Conservation (phyloP, 2,113 vertebrate species). For the Sisor rabdophorus region DNA sequence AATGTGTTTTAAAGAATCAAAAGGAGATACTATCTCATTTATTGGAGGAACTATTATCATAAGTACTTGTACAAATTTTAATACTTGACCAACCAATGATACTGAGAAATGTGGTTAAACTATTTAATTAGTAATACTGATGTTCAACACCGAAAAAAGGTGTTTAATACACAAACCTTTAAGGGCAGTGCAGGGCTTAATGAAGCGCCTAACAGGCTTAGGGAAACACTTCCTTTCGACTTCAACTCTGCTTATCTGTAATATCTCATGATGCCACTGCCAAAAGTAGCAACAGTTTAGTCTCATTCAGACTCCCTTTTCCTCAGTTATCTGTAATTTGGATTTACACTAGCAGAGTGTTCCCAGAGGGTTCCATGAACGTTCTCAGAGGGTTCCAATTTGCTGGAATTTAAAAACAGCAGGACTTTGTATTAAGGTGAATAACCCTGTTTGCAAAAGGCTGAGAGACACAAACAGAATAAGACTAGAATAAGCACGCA, state of each 20-base stretch:
- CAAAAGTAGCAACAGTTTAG: too few species aligned
- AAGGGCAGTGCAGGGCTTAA: background rate
- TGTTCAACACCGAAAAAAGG: too few species aligned
- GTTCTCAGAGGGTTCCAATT: constrained; percentile 4
- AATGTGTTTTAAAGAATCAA: too few species aligned
- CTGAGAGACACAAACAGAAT: constrained; percentile 17
- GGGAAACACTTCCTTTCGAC: background rate
- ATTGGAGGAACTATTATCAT: too few species aligned
- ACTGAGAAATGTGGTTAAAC: too few species aligned
- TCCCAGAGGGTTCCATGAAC: background rate
- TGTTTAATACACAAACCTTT: background rate
- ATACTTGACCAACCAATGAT: too few species aligned
- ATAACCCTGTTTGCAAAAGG: constrained; percentile 8
- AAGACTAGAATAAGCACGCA: constrained; percentile 24
- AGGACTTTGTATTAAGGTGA: constrained; percentile 16
- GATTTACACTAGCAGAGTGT: background rate
- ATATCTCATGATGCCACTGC: background rate
- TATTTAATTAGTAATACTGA: too few species aligned
- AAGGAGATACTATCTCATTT: too few species aligned
- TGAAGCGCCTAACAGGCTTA: background rate
- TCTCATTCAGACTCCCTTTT: background rate
- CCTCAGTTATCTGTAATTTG: background rate
- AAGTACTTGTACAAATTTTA: too few species aligned
- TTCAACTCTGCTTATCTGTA: background rate
- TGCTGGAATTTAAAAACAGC: constrained; percentile 27